These are phyloP conservation scores for Drosophila funebris DNA, from an alignment of 1,140 invertebrate genomes.

Conservation along the genomic window DNA sequence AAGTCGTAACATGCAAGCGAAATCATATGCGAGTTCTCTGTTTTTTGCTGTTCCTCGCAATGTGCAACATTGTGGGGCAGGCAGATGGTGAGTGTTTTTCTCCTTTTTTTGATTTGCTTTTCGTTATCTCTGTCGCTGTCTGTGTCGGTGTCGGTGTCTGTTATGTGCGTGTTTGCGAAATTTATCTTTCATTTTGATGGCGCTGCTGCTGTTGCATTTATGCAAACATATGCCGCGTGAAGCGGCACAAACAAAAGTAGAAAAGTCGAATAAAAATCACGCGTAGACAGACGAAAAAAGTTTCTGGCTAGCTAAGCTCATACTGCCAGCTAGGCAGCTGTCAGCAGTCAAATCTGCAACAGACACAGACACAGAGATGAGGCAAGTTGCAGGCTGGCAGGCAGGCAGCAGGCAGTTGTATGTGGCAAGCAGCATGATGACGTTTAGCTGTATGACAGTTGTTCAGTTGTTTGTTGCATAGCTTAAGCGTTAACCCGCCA, in stretches of 20 bases:
- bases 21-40: constrained; percentile 23
- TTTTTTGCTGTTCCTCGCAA: neutral
- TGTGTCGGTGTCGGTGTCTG: constrained; percentile 15
- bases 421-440: constrained; percentile 23
- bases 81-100: constrained; percentile 8
- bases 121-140: constrained; percentile 2
- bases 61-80: constrained; percentile 15
- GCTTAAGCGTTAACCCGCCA: constrained; percentile 6
- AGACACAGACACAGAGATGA: constrained; percentile 10
- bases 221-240: constrained; percentile 75
- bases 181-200: constrained; percentile 75
- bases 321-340: constrained; percentile 54
- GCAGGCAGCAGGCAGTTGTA: neutral
- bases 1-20: constrained; percentile 26
- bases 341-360: constrained; percentile 73
- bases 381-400: neutral
- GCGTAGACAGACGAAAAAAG: constrained; percentile 36
- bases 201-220: constrained; percentile 52
- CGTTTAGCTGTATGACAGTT: constrained; percentile 32
- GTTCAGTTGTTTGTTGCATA: neutral
- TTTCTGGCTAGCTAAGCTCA: constrained; percentile 24
- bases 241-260: constrained; percentile 38
- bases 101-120: neutral
- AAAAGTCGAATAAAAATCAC: constrained; percentile 10
- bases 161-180: constrained; percentile 58